Conservation (phyloP, 2,888 invertebrate species). For the Willowsia nigromaculata region DNA sequence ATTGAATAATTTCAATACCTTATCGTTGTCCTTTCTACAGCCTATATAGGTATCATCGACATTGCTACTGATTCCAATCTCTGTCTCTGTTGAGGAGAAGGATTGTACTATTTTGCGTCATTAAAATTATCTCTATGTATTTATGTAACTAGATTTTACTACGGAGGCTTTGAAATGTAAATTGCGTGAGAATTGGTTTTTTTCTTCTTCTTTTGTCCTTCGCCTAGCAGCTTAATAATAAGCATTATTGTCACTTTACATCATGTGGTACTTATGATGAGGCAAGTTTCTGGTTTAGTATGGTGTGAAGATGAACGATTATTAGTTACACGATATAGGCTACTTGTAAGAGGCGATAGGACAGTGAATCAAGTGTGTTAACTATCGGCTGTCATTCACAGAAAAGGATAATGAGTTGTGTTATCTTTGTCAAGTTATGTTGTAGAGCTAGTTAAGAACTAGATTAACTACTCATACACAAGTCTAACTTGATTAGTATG, state of each 20-base stretch:
- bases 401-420: not conserved
- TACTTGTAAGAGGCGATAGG: not conserved
- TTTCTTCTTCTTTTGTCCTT: slow-evolving; percentile 13
- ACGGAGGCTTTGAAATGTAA: not conserved
- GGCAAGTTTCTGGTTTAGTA: not conserved
- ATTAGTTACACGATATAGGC: not conserved
- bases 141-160: not conserved
- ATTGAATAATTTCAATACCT: no score
- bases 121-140: not conserved
- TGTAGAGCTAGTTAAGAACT: not conserved
- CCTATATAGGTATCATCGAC: not conserved
- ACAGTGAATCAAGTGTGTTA: not conserved
- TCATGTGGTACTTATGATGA: not conserved
- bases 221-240: no score
- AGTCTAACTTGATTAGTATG: not conserved
- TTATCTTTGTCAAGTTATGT: not conserved
- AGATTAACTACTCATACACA: not conserved
- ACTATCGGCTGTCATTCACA: not conserved
- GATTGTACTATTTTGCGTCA: not conserved
- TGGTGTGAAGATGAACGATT: not conserved
- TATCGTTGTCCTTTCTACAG: not conserved
- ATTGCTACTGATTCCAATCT: not conserved
- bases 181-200: slow-evolving; percentile 23
- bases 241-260: not conserved
- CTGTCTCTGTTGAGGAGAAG: not conserved